phyloP scores from a whole-genome alignment of 2,888 invertebrate genomes.

The Brachylomia viminalis region DNA sequence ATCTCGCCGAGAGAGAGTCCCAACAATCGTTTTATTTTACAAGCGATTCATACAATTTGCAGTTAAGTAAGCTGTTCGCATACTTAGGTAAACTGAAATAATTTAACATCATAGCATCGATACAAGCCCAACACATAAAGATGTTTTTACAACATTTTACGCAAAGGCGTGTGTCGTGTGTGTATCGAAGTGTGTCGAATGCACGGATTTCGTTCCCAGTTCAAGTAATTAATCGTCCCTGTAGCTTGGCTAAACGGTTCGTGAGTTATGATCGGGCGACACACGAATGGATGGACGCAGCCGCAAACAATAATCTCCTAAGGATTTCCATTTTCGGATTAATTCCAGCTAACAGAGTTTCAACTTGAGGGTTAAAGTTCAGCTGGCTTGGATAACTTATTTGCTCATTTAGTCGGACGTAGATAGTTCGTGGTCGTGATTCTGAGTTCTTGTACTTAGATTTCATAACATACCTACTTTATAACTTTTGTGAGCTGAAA shows the following conservation, averaged over 20 bases:
- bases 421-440: conserved; percentile 13
- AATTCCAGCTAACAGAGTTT: conserved; percentile 45
- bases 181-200: conserved; percentile 38
- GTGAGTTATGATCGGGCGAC: conserved; percentile 65
- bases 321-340: conserved; percentile 58
- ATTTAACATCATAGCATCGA: not conserved
- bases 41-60: too few relatives aligned
- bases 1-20: too few relatives aligned
- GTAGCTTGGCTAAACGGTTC: conserved; percentile 55
- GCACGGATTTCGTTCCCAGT: conserved; percentile 58
- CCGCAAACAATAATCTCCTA: conserved; percentile 61
- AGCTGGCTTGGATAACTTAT: conserved; percentile 19
- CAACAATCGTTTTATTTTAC: too few relatives aligned
- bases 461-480: not conserved
- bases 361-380: conserved; percentile 31
- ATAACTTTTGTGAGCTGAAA: not conserved
- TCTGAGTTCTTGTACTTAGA: conserved; percentile 9
- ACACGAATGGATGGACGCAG: conserved; percentile 52
- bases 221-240: conserved; percentile 61
- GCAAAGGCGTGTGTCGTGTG: conserved; percentile 24
- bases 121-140: not conserved
- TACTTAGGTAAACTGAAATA: not conserved
- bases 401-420: conserved; percentile 20
- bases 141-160: conserved; percentile 34
- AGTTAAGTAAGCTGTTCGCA: too few relatives aligned